phyloP scores from a whole-genome alignment of 2,888 invertebrate genomes.

The Caenorhabditis sp. region DNA sequence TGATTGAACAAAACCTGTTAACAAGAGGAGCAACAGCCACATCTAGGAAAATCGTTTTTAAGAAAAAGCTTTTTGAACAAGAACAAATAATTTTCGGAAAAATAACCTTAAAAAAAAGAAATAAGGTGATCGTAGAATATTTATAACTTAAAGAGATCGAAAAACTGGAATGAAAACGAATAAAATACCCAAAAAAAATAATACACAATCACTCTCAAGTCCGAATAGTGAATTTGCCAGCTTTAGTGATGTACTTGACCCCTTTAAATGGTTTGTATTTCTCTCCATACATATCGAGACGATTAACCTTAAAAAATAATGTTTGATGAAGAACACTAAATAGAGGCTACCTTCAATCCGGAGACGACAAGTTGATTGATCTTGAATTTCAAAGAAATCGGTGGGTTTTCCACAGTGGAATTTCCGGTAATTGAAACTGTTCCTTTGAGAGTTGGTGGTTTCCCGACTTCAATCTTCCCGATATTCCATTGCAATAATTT shows the following conservation, averaged over 20 bases:
- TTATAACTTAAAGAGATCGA: neutral
- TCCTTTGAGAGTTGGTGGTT: constrained; percentile 89
- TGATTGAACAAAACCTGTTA: neutral
- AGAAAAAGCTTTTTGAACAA: too few relatives aligned
- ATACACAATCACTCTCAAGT: constrained; percentile 69
- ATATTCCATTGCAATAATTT: constrained; percentile 89
- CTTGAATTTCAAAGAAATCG: constrained; percentile 82
- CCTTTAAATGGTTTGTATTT: constrained; percentile 97
- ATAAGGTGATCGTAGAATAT: neutral
- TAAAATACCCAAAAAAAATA: neutral
- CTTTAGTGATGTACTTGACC: constrained; percentile 96
- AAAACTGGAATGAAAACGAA: neutral
- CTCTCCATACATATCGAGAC: constrained; percentile 98
- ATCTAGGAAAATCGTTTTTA: neutral
- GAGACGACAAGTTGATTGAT: constrained; percentile 77
- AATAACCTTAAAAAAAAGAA: too few relatives aligned
- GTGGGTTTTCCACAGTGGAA: constrained; percentile 43
- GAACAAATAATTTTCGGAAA: too few relatives aligned
- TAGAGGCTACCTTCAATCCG: constrained; percentile 54
- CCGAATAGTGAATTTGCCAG: constrained; percentile 95
- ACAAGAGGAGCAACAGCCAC: neutral
- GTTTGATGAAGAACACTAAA: neutral
- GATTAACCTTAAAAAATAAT: constrained; percentile 81
- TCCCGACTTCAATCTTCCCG: constrained; percentile 91
- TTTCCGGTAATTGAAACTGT: constrained; percentile 74